Evolutionary conservation across 1,140 invertebrate genomes (phyloP), one percentile per base, ranked within the genome.

Genomic region (Pteromalus puparum): DNA sequence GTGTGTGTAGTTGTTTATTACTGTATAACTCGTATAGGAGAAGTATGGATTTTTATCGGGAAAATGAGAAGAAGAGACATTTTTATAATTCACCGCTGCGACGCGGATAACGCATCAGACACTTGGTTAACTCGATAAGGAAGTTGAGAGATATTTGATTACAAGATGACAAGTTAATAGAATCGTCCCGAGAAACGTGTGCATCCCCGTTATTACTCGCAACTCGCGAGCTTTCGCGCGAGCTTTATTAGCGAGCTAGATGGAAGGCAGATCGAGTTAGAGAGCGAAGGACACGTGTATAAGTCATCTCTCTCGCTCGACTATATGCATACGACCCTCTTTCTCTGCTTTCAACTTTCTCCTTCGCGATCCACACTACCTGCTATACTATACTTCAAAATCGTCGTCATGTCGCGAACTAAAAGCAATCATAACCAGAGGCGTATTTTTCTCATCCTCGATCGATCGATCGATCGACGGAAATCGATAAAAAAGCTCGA

Each of bases 251-350:
- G 79, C 65, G 26, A 76, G 28, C n/a, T 84, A 82, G 83, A 86
- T 86, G 80, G 72, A 85, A 86, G 83, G 53, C 81, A 80, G 86
- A 86, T 84, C 70, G 80, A 86, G 76, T 86, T 86, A 86, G 72
- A 84, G 30, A 61, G 76, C 76, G 48, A 80, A 80, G 67, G 65
- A 48, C 74, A 34, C 74, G 12, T 61, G 28, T 77, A 84, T 80
- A 61, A 73, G 13, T 38, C 34, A 7, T 77, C 65, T 12, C 38
- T 77, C 24, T 79, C 75, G 15, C 12, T 46, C 67, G 2, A 18
- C 77, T 61, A 34, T 5, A 34, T 34, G 30, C 30, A 34, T 34
- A 34, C 61, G 30, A 42, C 61, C 61, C 77, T 79, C 46, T 48
- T 81, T 81, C n/a, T 67, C 34, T 1, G 18, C 30, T 34, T 34